Conservation (phyloP, 2,888 invertebrate genomes). For the Philhelius pedissequus region DNA sequence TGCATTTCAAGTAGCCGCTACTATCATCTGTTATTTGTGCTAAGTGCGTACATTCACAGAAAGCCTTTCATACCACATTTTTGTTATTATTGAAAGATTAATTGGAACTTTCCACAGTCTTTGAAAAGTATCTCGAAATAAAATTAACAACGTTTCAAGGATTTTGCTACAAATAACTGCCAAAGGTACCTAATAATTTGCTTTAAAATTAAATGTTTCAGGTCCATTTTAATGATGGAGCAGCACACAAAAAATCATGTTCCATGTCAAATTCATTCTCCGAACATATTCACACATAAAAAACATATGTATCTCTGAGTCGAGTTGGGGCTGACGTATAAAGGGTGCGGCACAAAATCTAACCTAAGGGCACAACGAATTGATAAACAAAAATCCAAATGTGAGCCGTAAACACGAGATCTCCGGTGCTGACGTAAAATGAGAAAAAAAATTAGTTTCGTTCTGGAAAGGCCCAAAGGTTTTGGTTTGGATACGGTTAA, state of each 20-base stretch:
- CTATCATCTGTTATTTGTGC: no score
- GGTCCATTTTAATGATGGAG: not conserved
- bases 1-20: no score
- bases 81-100: not conserved
- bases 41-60: not conserved
- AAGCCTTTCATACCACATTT: not conserved
- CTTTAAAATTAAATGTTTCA: not conserved
- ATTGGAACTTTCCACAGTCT: not conserved
- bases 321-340: not conserved
- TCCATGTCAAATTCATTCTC: slow-evolving; percentile 49
- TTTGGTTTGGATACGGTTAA: not conserved
- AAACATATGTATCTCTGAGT: no score
- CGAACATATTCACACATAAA: not conserved
- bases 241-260: slow-evolving; percentile 12
- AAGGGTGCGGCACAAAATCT: slow-evolving; percentile 26
- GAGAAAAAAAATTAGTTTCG: slow-evolving; percentile 18
- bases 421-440: not conserved
- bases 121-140: not conserved
- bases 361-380: slow-evolving; percentile 60
- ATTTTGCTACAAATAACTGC: not conserved
- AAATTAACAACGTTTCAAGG: not conserved
- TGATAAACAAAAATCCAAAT: slow-evolving; percentile 58
- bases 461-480: slow-evolving; percentile 1
- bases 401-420: slow-evolving; percentile 39
- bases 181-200: not conserved